Evolutionary conservation across 92 coral and sea anemone genomes (phyloP).

Genomic region (Parazoanthus atlanticus): DNA sequence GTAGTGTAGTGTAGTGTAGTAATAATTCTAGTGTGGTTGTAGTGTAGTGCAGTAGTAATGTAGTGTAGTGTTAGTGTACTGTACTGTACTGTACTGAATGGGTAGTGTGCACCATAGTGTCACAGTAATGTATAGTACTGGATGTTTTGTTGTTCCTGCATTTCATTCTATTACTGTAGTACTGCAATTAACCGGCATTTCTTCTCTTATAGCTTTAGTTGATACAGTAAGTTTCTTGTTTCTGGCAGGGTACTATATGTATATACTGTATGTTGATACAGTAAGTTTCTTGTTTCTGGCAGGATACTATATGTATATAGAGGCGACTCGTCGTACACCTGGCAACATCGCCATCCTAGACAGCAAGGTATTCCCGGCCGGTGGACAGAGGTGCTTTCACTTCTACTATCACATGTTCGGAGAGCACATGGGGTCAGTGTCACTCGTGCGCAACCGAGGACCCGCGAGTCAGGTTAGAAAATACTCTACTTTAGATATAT

Average conservation of each 20-base stretch:
- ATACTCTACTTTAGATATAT: background rate
- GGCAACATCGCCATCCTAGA: conserved; percentile 74
- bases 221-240: background rate
- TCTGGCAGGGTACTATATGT: conserved; percentile 70
- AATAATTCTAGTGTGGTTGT: too few relatives aligned
- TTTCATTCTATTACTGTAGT: too few relatives aligned
- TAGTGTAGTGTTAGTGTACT: too few relatives aligned
- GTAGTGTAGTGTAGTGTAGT: too few relatives aligned
- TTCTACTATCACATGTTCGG: conserved; percentile 95
- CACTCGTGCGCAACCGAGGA: conserved; percentile 24
- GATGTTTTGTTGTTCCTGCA: too few relatives aligned
- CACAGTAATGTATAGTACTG: too few relatives aligned
- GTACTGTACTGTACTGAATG: too few relatives aligned
- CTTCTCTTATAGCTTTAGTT: background rate
- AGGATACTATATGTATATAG: conserved; percentile 91
- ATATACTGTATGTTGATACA: conserved; percentile 19
- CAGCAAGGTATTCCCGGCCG: conserved; percentile 65
- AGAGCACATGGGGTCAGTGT: conserved; percentile 56
- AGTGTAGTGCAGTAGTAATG: too few relatives aligned
- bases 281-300: background rate
- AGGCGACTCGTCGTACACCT: conserved; percentile 72
- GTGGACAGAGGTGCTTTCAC: conserved; percentile 69
- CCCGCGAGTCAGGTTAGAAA: background rate
- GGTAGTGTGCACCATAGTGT: too few relatives aligned
- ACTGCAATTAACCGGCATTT: too few relatives aligned